Percentiles rank a stretch among this genome's conserved stretches.
Evolutionary conservation across 1,140 invertebrate species (phyloP).

Genomic region (Drosophila nikananu): DNA sequence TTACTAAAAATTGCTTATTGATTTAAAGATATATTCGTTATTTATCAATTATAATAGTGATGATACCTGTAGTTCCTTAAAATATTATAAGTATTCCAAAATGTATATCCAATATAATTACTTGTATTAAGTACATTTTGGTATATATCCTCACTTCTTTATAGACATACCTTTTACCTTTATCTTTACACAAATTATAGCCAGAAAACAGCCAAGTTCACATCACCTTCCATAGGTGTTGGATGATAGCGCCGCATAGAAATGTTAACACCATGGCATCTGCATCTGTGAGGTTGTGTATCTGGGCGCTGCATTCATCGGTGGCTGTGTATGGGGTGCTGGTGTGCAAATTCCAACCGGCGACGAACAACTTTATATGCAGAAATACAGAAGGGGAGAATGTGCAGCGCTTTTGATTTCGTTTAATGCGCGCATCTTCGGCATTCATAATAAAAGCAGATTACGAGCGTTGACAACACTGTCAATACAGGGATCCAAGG

Average conservation of each 20-base stretch:
- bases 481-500: slow-evolving; percentile 59
- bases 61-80: no score
- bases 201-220: slow-evolving; percentile 11
- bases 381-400: slow-evolving; percentile 43
- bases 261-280: slow-evolving; percentile 61
- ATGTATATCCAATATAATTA: background rate
- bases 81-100: no score
- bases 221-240: slow-evolving; percentile 57
- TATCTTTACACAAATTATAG: background rate
- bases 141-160: background rate
- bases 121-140: background rate
- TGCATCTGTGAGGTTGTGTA: slow-evolving; percentile 29
- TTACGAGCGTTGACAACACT: slow-evolving; percentile 77
- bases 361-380: slow-evolving; percentile 69
- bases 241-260: slow-evolving; percentile 65
- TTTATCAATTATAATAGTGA: no score
- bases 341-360: slow-evolving; percentile 61
- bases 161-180: background rate
- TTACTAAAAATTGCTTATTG: no score
- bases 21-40: no score
- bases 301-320: slow-evolving; percentile 32
- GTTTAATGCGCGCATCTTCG: slow-evolving; percentile 58
- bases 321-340: slow-evolving; percentile 10
- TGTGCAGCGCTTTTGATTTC: slow-evolving; percentile 71
- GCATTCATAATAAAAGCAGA: slow-evolving; percentile 74